phyloP scores from a whole-genome alignment of 2,797 vertebrate genomes.

The Lycodopsis pacificus region DNA sequence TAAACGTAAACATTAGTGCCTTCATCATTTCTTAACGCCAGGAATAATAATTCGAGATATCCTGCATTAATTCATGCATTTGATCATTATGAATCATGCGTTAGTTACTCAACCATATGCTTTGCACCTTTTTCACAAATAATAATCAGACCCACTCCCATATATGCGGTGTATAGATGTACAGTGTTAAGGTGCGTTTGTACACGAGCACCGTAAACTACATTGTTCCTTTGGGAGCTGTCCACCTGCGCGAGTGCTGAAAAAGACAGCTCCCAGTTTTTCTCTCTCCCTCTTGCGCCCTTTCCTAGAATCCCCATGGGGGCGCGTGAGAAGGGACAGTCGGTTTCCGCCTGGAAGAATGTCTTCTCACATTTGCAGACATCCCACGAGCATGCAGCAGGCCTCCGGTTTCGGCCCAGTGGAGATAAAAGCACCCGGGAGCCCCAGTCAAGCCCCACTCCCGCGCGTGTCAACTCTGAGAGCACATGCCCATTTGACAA shows the following conservation, averaged over 20 bases:
- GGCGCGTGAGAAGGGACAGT: background rate
- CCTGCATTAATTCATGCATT: background rate
- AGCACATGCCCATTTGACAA: slow-evolving; percentile 1
- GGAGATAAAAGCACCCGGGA: slow-evolving; percentile 23
- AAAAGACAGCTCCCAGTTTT: slow-evolving; percentile 18
- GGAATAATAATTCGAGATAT: background rate
- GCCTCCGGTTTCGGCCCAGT: slow-evolving; percentile 13
- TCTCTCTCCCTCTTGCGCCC: background rate
- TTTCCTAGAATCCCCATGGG: background rate
- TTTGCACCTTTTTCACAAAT: background rate
- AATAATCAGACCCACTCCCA: background rate
- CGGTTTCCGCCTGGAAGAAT: slow-evolving; percentile 3
- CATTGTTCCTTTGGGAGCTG: slow-evolving; percentile 45
- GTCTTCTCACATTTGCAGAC: slow-evolving; percentile 22
- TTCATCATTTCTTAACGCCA: background rate
- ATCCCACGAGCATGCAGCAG: slow-evolving; percentile 16
- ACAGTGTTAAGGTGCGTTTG: background rate
- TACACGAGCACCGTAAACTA: background rate
- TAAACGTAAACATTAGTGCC: background rate
- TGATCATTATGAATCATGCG: background rate
- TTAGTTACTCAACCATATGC: background rate
- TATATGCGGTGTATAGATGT: background rate
- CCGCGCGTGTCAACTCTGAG: background rate
- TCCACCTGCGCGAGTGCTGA: slow-evolving; percentile 50
- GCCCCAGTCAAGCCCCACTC: background rate